These are phyloP conservation scores for Charanyca ferruginea DNA, from an alignment of 2,888 invertebrate genomes.

Conservation along the genomic window DNA sequence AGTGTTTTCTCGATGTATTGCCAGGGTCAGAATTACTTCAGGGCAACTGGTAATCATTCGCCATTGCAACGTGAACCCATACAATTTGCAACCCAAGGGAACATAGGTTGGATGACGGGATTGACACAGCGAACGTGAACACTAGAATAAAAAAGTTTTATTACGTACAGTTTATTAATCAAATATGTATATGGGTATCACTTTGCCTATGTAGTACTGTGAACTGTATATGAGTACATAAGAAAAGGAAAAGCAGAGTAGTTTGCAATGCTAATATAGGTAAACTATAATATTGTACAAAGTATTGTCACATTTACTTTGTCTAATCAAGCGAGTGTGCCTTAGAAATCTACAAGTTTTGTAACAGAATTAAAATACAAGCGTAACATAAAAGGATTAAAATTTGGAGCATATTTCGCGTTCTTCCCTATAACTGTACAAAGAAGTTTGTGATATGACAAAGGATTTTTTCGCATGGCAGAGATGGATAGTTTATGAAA, in stretches of 20 bases:
- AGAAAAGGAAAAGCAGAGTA: neutral
- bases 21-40: neutral
- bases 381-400: constrained; percentile 80
- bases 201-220: neutral
- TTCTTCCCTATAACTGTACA: constrained; percentile 70
- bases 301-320: constrained; percentile 45
- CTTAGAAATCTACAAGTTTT: constrained; percentile 36
- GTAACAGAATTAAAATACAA: constrained; percentile 61
- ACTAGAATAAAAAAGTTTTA: too few species aligned
- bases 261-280: neutral
- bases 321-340: constrained; percentile 39
- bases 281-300: constrained; percentile 22
- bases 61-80: neutral
- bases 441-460: constrained; percentile 79
- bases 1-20: constrained; percentile 5
- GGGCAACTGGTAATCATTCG: neutral
- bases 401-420: constrained; percentile 72
- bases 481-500: constrained; percentile 77
- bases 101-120: too few species aligned
- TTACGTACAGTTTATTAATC: too few species aligned
- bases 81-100: too few species aligned
- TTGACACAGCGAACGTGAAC: too few species aligned
- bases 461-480: constrained; percentile 78
- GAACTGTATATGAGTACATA: neutral
- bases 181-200: too few species aligned